phyloP scores from a whole-genome alignment of 2,797 vertebrate genomes.

The Parauchenoglanis ngamensis region DNA sequence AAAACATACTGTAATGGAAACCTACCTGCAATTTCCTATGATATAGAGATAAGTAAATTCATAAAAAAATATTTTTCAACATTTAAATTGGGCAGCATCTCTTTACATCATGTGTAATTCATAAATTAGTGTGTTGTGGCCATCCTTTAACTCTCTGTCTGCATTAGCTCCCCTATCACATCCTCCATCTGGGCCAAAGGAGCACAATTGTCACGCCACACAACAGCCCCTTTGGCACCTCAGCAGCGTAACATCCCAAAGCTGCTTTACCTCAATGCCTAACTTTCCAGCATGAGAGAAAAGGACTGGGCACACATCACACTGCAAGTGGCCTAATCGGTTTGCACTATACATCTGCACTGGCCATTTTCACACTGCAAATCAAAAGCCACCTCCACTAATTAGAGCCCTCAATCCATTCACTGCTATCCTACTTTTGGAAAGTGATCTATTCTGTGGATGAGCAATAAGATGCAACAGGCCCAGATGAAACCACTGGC shows the following conservation, averaged over 20 bases:
- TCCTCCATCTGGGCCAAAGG: slow-evolving; percentile 81
- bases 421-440: slow-evolving; percentile 83
- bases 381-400: slow-evolving; percentile 86
- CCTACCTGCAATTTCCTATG: background rate
- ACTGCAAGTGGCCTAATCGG: slow-evolving; percentile 88
- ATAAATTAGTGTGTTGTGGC: slow-evolving; percentile 12
- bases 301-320: slow-evolving; percentile 79
- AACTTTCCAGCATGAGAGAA: slow-evolving; percentile 75
- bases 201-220: slow-evolving; percentile 80
- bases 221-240: slow-evolving; percentile 82
- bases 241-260: slow-evolving; percentile 82
- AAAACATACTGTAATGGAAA: background rate
- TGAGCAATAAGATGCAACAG: slow-evolving; percentile 58
- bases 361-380: slow-evolving; percentile 82
- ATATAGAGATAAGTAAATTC: background rate
- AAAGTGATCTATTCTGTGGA: slow-evolving; percentile 78
- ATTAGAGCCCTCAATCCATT: slow-evolving; percentile 82
- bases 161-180: slow-evolving; percentile 86
- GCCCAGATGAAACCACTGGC: slow-evolving; percentile 66
- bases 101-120: slow-evolving; percentile 1
- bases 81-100: background rate
- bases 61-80: background rate
- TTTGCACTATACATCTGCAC: slow-evolving; percentile 87
- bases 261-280: slow-evolving; percentile 80
- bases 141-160: slow-evolving; percentile 53